Percentiles rank a stretch among this genome's conserved stretches.
phyloP scores from a whole-genome alignment of 92 coral and sea anemone species.

The Bergia puertoricense region DNA sequence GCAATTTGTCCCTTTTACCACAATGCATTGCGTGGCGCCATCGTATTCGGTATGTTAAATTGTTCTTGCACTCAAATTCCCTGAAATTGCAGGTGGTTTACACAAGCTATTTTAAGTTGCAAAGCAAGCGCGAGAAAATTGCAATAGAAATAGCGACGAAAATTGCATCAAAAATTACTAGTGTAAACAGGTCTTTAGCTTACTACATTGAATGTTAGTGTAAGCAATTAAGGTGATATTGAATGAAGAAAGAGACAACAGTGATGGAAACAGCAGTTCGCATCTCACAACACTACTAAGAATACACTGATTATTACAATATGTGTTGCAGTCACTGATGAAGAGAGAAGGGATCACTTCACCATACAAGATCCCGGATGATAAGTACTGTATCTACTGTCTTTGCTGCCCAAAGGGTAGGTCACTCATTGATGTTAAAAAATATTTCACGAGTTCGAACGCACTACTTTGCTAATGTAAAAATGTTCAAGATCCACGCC shows the following conservation, averaged over 20 bases:
- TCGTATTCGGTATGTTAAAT: too few species aligned
- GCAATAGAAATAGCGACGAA: background rate
- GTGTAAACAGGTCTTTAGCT: background rate
- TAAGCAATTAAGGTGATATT: background rate
- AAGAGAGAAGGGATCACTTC: constrained; percentile 21
- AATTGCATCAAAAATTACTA: background rate
- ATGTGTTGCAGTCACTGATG: constrained; percentile 1
- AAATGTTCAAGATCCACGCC: too few species aligned
- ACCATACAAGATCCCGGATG: constrained; percentile 17
- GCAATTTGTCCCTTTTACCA: too few species aligned
- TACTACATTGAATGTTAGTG: background rate
- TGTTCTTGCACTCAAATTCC: too few species aligned
- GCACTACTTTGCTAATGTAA: too few species aligned
- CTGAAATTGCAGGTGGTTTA: too few species aligned
- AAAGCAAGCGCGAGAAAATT: too few species aligned
- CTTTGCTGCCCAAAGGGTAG: background rate
- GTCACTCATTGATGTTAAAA: background rate
- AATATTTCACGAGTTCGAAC: too few species aligned
- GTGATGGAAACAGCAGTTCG: background rate
- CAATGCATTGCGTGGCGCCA: too few species aligned
- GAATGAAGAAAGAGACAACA: background rate
- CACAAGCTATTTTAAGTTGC: too few species aligned
- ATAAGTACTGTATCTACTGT: constrained; percentile 34
- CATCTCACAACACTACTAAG: background rate
- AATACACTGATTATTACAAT: background rate